These are phyloP conservation scores for Pyxicephalus adspersus DNA, from an alignment of 2,113 vertebrate genomes.

Conservation along the genomic window DNA sequence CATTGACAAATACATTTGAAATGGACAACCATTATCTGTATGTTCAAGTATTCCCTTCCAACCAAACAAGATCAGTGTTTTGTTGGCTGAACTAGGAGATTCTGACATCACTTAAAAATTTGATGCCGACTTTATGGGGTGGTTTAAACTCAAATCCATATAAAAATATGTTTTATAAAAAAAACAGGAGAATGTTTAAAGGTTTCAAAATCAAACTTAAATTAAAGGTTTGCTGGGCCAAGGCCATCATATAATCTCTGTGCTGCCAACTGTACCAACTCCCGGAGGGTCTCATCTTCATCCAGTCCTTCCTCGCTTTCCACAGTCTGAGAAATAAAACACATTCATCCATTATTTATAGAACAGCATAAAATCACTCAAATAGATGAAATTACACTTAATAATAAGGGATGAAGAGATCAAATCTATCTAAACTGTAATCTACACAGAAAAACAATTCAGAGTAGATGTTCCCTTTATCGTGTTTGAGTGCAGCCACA, in stretches of 20 bases:
- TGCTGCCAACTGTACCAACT: slow-evolving; percentile 88
- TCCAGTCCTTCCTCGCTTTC: slow-evolving; percentile 80
- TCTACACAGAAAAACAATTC: too few species aligned
- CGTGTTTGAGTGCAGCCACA: too few species aligned
- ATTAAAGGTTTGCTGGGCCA: slow-evolving; percentile 68
- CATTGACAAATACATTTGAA: too few species aligned
- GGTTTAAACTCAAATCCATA: too few species aligned
- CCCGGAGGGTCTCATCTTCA: slow-evolving; percentile 87
- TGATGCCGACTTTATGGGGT: too few species aligned
- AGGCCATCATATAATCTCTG: slow-evolving; percentile 89
- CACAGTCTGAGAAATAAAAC: slow-evolving; percentile 71
- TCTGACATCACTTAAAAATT: too few species aligned
- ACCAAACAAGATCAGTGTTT: background rate
- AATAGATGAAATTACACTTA: too few species aligned
- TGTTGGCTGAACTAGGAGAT: background rate
- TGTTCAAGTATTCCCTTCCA: too few species aligned
- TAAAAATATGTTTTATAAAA: background rate
- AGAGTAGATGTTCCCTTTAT: too few species aligned
- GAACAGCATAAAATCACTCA: background rate
- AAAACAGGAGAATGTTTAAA: background rate
- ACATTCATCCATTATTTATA: background rate
- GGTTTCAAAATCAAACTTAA: background rate
- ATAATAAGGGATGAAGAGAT: too few species aligned
- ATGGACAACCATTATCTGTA: too few species aligned
- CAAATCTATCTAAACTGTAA: too few species aligned